Percentiles rank a stretch among this genome's conserved stretches.
phyloP scores from a whole-genome alignment of 2,797 vertebrate species.

The Petrocephalus schoutedeni region DNA sequence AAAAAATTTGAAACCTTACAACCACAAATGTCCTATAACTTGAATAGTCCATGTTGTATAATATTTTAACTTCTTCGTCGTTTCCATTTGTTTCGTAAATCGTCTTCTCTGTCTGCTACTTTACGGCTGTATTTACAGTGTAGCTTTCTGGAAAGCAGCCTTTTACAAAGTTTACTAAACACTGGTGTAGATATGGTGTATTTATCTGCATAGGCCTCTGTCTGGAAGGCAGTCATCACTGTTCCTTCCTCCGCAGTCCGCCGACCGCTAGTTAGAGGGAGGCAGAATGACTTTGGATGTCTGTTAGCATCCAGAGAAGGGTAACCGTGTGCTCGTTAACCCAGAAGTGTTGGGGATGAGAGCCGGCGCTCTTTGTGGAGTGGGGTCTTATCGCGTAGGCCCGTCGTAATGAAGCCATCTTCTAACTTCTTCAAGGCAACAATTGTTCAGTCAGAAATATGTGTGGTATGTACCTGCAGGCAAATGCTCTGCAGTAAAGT shows the following conservation, averaged over 20 bases:
- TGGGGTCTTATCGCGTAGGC: neutral
- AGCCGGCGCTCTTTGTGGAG: neutral
- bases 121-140: neutral
- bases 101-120: neutral
- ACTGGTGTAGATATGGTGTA: neutral
- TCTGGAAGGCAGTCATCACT: neutral
- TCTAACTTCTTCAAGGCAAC: neutral
- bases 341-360: neutral
- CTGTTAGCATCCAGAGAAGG: neutral
- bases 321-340: neutral
- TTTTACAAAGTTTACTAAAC: neutral
- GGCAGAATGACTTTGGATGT: neutral
- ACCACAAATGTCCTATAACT: neutral
- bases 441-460: neutral
- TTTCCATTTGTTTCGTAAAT: neutral
- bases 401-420: neutral
- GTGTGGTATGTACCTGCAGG: neutral
- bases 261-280: neutral
- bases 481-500: neutral
- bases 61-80: neutral
- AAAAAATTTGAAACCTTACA: neutral
- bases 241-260: neutral
- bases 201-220: neutral
- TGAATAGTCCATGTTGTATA: neutral
- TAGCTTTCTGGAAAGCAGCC: neutral